Evolutionary conservation across 2,113 vertebrate species (phyloP).

Genomic region (Opisthocomus hoazin): DNA sequence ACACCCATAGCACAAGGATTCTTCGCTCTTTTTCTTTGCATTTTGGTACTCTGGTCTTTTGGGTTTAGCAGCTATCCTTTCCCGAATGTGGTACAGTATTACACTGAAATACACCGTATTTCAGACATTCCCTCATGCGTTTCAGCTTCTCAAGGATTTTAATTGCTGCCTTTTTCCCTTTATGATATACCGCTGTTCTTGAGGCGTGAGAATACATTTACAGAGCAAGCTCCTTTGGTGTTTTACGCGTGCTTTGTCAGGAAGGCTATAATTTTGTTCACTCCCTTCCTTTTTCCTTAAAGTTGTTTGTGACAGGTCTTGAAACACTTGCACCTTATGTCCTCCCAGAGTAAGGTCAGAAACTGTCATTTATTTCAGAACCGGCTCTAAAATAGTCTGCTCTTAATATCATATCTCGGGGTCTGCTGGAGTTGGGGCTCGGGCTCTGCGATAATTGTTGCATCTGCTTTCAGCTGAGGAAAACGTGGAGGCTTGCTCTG

Average conservation of each 20-base stretch:
- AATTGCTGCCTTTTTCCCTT: conserved; percentile 61
- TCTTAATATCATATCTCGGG: background rate
- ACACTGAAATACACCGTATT: background rate
- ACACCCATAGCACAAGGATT: background rate
- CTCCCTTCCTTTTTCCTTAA: conserved; percentile 43
- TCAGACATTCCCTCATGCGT: conserved; percentile 17
- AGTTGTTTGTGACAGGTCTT: conserved; percentile 61
- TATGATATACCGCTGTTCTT: conserved; percentile 54
- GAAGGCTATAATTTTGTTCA: conserved; percentile 60
- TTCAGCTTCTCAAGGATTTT: conserved; percentile 54
- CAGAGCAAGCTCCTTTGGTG: conserved; percentile 29
- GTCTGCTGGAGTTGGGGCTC: conserved; percentile 48
- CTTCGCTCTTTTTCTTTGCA: background rate
- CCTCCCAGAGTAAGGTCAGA: conserved; percentile 43
- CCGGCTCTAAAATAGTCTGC: background rate
- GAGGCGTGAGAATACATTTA: conserved; percentile 40
- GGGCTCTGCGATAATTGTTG: conserved; percentile 40
- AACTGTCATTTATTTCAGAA: conserved; percentile 35
- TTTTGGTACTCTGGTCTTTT: background rate
- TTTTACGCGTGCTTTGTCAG: conserved; percentile 51
- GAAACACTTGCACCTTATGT: conserved; percentile 46
- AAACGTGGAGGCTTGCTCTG: conserved; percentile 40
- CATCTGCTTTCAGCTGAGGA: conserved; percentile 52
- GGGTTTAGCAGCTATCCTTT: background rate
- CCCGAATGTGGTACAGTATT: background rate